Percentiles rank a stretch among this genome's conserved stretches.
phyloP scores from a whole-genome alignment of 2,797 vertebrate genomes.

The Muraenolepis orangiensis region DNA sequence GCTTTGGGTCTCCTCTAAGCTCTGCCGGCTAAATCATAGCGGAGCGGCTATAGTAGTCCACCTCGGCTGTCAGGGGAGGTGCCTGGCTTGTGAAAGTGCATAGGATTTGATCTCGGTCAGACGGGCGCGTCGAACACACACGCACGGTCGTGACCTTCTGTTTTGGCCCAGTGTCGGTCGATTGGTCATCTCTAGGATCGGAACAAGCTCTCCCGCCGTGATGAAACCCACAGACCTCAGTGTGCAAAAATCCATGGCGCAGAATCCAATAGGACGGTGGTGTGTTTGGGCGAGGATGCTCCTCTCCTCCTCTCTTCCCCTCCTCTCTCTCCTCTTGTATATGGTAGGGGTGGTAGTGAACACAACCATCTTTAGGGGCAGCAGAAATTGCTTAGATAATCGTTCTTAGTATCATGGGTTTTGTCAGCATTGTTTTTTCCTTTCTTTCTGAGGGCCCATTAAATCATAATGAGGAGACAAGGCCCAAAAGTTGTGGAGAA shows the following conservation, averaged over 20 bases:
- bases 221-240: not conserved
- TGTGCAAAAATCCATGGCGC: not conserved
- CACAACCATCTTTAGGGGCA: not conserved
- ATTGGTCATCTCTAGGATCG: not conserved
- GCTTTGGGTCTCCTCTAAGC: not conserved
- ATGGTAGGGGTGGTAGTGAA: not conserved
- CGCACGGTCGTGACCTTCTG: not conserved
- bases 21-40: not conserved
- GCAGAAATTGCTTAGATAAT: slow-evolving; percentile 3
- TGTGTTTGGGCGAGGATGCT: not conserved
- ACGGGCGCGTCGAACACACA: not conserved
- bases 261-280: not conserved
- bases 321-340: not conserved
- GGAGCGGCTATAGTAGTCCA: not conserved
- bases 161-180: not conserved
- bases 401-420: not conserved
- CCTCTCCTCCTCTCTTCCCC: not conserved
- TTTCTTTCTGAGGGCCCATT: not conserved
- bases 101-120: not conserved
- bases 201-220: not conserved
- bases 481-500: not conserved
- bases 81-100: not conserved
- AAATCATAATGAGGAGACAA: slow-evolving; percentile 2
- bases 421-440: not conserved
- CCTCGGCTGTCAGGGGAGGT: not conserved